A percentile compares a stretch with the other conserved stretches of the same genome.
Evolutionary conservation across 2,888 invertebrate genomes (phyloP).

Genomic region (Tolmerus cingulatus): DNA sequence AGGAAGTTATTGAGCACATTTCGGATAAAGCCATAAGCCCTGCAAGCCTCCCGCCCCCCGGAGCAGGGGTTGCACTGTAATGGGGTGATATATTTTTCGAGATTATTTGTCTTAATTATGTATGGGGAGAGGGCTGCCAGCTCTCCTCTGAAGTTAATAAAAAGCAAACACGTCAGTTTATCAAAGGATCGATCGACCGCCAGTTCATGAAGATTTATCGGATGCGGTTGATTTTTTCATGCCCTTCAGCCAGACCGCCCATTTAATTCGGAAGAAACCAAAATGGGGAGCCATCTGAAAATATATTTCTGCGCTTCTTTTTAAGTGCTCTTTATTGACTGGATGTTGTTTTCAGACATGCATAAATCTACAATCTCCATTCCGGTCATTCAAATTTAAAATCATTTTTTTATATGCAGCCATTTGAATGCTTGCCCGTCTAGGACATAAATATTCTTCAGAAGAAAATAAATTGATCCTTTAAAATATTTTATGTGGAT

Average conservation of each 20-base stretch:
- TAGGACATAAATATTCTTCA: neutral
- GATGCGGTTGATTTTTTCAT: conserved; percentile 3
- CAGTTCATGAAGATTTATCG: conserved; percentile 8
- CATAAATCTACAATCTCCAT: neutral
- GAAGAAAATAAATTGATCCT: neutral
- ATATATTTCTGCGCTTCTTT: neutral
- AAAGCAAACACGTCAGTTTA: conserved; percentile 18
- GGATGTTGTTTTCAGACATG: neutral
- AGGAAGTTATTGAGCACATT: conserved; percentile 38
- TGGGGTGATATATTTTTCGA: conserved; percentile 19
- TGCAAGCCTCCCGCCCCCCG: neutral
- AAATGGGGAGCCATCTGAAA: neutral
- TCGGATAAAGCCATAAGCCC: conserved; percentile 32
- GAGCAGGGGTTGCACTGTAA: neutral
- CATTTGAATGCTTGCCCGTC: neutral
- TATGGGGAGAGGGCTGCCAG: neutral
- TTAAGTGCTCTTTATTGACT: neutral
- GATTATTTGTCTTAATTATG: conserved; percentile 39
- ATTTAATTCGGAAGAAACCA: neutral
- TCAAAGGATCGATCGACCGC: neutral
- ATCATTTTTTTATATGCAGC: neutral
- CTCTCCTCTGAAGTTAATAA: conserved; percentile 27
- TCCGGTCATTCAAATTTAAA: neutral
- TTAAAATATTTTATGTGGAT: neutral
- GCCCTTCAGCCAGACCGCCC: neutral